phyloP scores from a whole-genome alignment of 2,113 vertebrate genomes.

The Pteronura brasiliensis region DNA sequence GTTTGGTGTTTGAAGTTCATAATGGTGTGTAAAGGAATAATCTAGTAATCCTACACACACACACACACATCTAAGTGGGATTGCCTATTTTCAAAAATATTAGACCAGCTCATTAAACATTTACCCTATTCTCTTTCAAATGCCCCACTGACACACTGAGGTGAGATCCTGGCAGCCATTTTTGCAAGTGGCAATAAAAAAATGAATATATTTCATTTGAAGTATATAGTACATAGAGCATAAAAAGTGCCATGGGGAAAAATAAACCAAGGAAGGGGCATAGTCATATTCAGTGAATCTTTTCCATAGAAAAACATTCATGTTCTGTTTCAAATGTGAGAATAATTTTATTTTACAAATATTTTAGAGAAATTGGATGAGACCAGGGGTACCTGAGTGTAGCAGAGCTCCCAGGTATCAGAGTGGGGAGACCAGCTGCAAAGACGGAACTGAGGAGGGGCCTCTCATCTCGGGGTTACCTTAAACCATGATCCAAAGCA shows the following conservation, averaged over 20 bases:
- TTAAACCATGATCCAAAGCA: no score
- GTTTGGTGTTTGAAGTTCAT: not conserved
- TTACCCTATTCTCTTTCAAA: not conserved
- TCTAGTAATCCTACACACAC: not conserved
- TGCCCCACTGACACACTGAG: not conserved
- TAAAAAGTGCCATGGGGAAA: not conserved
- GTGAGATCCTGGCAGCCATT: not conserved
- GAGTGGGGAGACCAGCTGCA: no score
- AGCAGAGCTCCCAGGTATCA: no score
- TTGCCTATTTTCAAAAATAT: not conserved
- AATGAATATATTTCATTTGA: not conserved
- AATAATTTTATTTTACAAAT: constrained; percentile 4
- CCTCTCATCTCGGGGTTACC: no score
- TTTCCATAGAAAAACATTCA: not conserved
- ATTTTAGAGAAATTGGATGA: not conserved
- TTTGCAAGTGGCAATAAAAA: not conserved
- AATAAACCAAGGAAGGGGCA: not conserved
- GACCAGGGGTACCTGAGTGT: no score
- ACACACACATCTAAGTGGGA: not conserved
- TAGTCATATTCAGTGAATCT: not conserved
- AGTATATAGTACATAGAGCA: not conserved
- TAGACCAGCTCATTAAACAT: not conserved
- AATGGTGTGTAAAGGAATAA: not conserved
- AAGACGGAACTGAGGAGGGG: no score
- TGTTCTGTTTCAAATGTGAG: constrained; percentile 1